Base-by-base conservation (phyloP, 2,113 vertebrate genomes). In the Hemicordylus capensis region DNA sequence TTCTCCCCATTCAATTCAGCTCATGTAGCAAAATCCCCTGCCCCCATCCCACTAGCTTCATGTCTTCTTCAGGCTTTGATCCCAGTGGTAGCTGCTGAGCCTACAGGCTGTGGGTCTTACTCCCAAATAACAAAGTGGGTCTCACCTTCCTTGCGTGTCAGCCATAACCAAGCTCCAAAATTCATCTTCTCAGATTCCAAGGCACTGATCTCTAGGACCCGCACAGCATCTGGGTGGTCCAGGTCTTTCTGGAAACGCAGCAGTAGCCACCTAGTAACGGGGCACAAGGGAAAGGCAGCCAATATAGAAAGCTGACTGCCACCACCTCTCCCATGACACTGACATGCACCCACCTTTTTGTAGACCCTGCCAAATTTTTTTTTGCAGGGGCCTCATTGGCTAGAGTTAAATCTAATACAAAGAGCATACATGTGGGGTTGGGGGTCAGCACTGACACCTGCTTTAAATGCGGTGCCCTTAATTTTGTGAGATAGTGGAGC, bases 161-260 rank as follows among this genome's bases (percentile, higher is more conserved):
- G 66, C 78, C 74, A 81, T 26, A 56, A 34, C 73, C 44, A 76
- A 19, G 59, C 56, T 24, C 76, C 80, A 54, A 86, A 78, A 56
- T 84, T 66, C 8, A 63, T 15, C 34, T 80, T 85, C 7, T 63
- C 83, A 4, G 70, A 48, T n/a, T 89, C 85, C 63, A 89, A 66
- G 28, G 85, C 85, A 1, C 81, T 64, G 92, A 97, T 96, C 95
- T 98, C 97, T 39, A 98, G 97, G 84, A 98, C 90, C 37, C 97
- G 95, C 31, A 97, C 87, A 1, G 97, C 97, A 11, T 98, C 97
- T 4, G 95, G 94, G 90, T 97, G 96, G 58, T 96, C 95, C 86
- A 97, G 96, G 79, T 97, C 96, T 39, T 96, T 94, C 92, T 98
- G 97, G 89, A 98, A 98, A 76, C 96, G 96, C 77, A 98, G 93